Conservation (phyloP, 2,888 invertebrate species). For the Neoaliturus tenellus region DNA sequence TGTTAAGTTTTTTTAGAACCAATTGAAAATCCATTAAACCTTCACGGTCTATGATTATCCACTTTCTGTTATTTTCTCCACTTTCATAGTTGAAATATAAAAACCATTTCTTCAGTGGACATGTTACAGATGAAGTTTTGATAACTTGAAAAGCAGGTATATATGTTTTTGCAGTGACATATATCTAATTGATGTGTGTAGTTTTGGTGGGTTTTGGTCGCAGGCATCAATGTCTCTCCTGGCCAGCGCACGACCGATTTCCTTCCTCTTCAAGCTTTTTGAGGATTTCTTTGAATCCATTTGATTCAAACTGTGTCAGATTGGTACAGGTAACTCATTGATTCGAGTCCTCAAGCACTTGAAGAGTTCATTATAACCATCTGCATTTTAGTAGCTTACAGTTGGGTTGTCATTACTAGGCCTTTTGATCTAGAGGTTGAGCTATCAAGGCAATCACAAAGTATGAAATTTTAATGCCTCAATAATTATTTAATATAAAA, state of each 20-base stretch:
- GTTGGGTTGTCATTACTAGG: conserved; percentile 24
- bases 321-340: conserved; percentile 24
- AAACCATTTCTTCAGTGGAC: background rate
- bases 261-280: conserved; percentile 16
- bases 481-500: too few species aligned
- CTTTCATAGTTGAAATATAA: too few species aligned
- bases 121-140: background rate
- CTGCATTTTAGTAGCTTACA: too few species aligned
- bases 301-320: background rate
- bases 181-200: background rate
- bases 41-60: too few species aligned
- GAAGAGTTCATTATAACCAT: background rate
- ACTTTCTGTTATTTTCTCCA: too few species aligned
- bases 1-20: too few species aligned
- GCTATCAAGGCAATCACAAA: too few species aligned
- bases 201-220: background rate
- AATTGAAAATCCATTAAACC: too few species aligned
- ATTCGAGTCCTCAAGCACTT: conserved; percentile 5
- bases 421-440: background rate
- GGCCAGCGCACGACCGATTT: conserved; percentile 29
- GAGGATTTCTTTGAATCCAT: background rate
- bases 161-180: too few species aligned
- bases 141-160: conserved; percentile 18
- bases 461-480: too few species aligned
- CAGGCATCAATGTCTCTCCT: conserved; percentile 29